These are phyloP conservation scores for Leptopilina clavipes DNA, from an alignment of 1,140 invertebrate species.

Conservation along the genomic window DNA sequence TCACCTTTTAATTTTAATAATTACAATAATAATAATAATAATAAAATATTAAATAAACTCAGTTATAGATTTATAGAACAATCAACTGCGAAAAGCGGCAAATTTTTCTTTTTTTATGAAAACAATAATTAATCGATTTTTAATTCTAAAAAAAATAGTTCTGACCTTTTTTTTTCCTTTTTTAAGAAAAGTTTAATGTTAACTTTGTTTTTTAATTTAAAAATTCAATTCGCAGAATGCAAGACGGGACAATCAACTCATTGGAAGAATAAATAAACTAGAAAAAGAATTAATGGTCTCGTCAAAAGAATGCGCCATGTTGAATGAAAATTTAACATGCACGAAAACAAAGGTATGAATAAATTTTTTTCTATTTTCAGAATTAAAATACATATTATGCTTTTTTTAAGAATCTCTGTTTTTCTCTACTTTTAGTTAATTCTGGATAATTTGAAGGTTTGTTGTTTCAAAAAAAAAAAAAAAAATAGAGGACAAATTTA, in stretches of 20 bases:
- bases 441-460: too few species aligned
- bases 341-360: conserved; percentile 79
- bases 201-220: conserved; percentile 22
- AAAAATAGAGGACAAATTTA: too few species aligned
- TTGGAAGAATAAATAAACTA: conserved; percentile 79
- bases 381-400: not conserved
- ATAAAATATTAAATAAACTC: too few species aligned
- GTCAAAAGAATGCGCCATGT: conserved; percentile 80
- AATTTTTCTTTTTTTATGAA: too few species aligned
- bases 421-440: not conserved
- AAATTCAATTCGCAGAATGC: conserved; percentile 77
- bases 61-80: too few species aligned
- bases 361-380: conserved; percentile 40
- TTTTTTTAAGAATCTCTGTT: not conserved
- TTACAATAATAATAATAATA: not conserved
- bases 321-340: conserved; percentile 79
- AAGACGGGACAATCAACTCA: conserved; percentile 78
- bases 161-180: not conserved
- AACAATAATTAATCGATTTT: too few species aligned
- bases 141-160: conserved; percentile 23
- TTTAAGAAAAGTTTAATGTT: conserved; percentile 29
- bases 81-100: too few species aligned
- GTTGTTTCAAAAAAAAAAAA: too few species aligned
- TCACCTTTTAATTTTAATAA: conserved; percentile 45
- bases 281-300: conserved; percentile 76